Percentiles rank a stretch among this genome's conserved stretches.
phyloP scores from a whole-genome alignment of 1,140 invertebrate genomes.

The Conopomorpha cramerella region DNA sequence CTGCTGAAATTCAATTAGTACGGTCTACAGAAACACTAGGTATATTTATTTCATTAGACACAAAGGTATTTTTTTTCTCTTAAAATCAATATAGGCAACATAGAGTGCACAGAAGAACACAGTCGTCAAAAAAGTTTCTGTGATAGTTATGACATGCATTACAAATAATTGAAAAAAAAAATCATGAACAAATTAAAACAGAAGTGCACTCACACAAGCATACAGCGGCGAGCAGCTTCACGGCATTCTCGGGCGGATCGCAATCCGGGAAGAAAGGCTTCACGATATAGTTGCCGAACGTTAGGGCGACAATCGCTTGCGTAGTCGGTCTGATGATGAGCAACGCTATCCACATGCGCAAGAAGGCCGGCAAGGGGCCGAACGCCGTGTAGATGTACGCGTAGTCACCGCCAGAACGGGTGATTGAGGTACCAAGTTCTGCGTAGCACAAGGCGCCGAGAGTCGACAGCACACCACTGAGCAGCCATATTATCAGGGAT shows the following conservation, averaged over 20 bases:
- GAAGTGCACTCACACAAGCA: slow-evolving; percentile 84
- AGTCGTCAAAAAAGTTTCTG: no score
- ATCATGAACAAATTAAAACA: background rate
- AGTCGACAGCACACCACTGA: slow-evolving; percentile 75
- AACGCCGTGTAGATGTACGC: slow-evolving; percentile 87
- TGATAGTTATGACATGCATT: no score
- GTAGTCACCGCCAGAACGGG: slow-evolving; percentile 85
- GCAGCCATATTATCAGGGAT: slow-evolving; percentile 74
- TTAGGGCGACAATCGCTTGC: slow-evolving; percentile 82
- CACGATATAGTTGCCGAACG: slow-evolving; percentile 77
- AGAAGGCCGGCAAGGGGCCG: slow-evolving; percentile 86
- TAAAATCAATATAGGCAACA: no score
- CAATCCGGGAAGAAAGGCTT: slow-evolving; percentile 84
- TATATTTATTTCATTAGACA: no score
- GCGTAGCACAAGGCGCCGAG: slow-evolving; percentile 83
- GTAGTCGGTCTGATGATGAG: slow-evolving; percentile 84
- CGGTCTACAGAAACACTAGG: no score
- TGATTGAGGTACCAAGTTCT: slow-evolving; percentile 83
- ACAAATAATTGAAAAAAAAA: background rate
- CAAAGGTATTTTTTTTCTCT: no score
- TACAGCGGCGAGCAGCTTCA: slow-evolving; percentile 72
- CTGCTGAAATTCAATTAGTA: no score
- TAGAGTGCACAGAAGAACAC: no score
- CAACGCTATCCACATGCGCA: slow-evolving; percentile 85
- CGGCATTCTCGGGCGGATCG: slow-evolving; percentile 66